A percentile compares a stretch with the other conserved stretches of the same genome.
Evolutionary conservation across 2,797 vertebrate genomes (phyloP).

Genomic region (Amphiprion clarkii): DNA sequence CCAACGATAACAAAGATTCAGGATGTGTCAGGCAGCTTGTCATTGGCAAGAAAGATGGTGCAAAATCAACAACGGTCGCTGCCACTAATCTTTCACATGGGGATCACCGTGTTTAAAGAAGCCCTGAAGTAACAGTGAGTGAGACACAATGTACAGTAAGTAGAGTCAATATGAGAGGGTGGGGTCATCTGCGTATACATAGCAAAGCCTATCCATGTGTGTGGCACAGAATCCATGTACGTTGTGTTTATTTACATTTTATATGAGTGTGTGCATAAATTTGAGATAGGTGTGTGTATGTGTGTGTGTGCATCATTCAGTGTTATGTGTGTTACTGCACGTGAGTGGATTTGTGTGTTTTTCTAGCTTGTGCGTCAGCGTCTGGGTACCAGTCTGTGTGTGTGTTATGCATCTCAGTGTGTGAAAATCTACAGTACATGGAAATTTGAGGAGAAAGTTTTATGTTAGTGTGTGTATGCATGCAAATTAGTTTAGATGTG

Average conservation of each 20-base stretch:
- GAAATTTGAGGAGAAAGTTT: too few species aligned
- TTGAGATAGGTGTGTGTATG: background rate
- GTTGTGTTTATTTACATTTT: background rate
- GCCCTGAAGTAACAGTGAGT: slow-evolving; percentile 55
- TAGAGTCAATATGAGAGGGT: slow-evolving; percentile 67
- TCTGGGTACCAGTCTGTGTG: background rate
- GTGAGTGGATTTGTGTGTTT: background rate
- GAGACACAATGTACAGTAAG: slow-evolving; percentile 51
- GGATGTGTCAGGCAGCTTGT: slow-evolving; percentile 63
- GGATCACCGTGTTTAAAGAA: slow-evolving; percentile 67
- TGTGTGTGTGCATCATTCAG: background rate
- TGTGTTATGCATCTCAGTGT: background rate
- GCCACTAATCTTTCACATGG: slow-evolving; percentile 59
- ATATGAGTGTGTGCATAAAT: background rate
- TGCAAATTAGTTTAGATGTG: background rate
- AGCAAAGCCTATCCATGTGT: slow-evolving; percentile 26
- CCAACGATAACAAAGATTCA: slow-evolving; percentile 62
- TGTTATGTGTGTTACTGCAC: background rate
- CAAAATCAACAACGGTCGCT: slow-evolving; percentile 62
- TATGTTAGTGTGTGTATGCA: background rate
- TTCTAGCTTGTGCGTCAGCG: background rate
- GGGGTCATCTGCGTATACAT: slow-evolving; percentile 55
- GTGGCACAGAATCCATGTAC: slow-evolving; percentile 3
- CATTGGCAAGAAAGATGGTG: slow-evolving; percentile 43
- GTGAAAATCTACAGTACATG: too few species aligned